These are phyloP conservation scores for Tenebrio molitor DNA, from an alignment of 1,140 invertebrate genomes.

Conservation along the genomic window DNA sequence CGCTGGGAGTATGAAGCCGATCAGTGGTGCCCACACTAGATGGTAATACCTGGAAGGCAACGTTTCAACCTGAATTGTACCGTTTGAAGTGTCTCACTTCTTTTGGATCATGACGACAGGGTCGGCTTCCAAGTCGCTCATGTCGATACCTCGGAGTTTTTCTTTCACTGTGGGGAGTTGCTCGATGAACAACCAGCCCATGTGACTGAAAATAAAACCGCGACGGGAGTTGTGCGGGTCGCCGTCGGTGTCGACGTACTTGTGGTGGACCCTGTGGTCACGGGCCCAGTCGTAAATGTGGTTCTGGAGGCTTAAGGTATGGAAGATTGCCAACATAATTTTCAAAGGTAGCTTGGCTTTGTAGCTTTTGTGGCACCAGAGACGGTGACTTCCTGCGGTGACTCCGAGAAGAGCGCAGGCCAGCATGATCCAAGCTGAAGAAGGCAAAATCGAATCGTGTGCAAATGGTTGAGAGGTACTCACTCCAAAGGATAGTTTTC, in stretches of 20 bases:
- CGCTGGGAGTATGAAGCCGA: constrained; percentile 82
- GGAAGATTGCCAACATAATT: constrained; percentile 78
- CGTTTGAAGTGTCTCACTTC: constrained; percentile 65
- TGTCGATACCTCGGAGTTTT: constrained; percentile 85
- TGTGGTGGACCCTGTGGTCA: constrained; percentile 93
- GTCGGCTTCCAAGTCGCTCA: constrained; percentile 84
- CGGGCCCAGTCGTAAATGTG: constrained; percentile 76
- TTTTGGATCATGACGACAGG: constrained; percentile 77
- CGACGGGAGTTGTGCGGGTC: constrained; percentile 90
- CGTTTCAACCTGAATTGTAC: neutral
- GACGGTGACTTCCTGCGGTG: constrained; percentile 91
- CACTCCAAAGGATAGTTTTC: constrained; percentile 53
- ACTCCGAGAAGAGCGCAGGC: too few relatives aligned
- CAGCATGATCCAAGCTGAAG: too few relatives aligned
- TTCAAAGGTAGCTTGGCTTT: constrained; percentile 87
- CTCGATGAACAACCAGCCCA: constrained; percentile 90
- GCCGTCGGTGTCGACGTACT: constrained; percentile 91
- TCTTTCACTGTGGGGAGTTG: constrained; percentile 83
- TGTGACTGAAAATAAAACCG: constrained; percentile 94
- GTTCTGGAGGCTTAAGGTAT: constrained; percentile 87
- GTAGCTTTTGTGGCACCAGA: constrained; percentile 91
- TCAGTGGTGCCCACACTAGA: constrained; percentile 75
- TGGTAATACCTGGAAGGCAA: constrained; percentile 74
- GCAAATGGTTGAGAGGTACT: too few relatives aligned
- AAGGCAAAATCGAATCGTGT: too few relatives aligned